Percentiles rank a stretch among this genome's conserved stretches.
Evolutionary conservation across 2,888 invertebrate species (phyloP).

Genomic region (Melanostoma scalare): DNA sequence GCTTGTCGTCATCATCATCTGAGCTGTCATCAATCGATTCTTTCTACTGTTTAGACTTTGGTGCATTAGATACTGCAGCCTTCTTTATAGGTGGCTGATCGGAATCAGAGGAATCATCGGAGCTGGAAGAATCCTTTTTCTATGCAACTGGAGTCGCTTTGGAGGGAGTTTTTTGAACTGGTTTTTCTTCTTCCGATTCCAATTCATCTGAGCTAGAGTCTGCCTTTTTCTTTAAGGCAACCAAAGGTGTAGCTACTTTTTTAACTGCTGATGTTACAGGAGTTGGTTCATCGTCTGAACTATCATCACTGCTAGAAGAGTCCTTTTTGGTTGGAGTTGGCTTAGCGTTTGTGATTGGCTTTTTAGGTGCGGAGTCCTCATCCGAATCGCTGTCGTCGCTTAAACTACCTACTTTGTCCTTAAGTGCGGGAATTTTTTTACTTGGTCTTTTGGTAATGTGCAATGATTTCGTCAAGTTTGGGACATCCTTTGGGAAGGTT

Average conservation of each 20-base stretch:
- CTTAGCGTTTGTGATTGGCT: constrained; percentile 51
- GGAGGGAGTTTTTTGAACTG: constrained; percentile 69
- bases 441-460: constrained; percentile 83
- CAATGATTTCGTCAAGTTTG: constrained; percentile 85
- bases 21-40: constrained; percentile 82
- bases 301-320: constrained; percentile 75
- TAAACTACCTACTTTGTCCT: constrained; percentile 75
- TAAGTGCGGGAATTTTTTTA: constrained; percentile 81
- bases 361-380: constrained; percentile 74
- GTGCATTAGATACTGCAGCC: constrained; percentile 74
- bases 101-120: constrained; percentile 66
- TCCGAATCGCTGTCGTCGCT: constrained; percentile 80
- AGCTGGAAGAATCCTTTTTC: constrained; percentile 74
- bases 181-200: constrained; percentile 79
- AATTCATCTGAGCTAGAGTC: constrained; percentile 82
- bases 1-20: constrained; percentile 79
- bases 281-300: constrained; percentile 76
- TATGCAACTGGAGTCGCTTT: constrained; percentile 56
- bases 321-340: constrained; percentile 65
- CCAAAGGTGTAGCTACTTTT: constrained; percentile 58
- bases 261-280: constrained; percentile 73
- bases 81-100: constrained; percentile 74
- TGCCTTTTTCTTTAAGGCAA: constrained; percentile 78
- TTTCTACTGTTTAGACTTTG: constrained; percentile 78
- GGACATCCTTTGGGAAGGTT: constrained; percentile 86